Evolutionary conservation across 2,113 vertebrate species (phyloP).

Genomic region (Bubo scandiacus): DNA sequence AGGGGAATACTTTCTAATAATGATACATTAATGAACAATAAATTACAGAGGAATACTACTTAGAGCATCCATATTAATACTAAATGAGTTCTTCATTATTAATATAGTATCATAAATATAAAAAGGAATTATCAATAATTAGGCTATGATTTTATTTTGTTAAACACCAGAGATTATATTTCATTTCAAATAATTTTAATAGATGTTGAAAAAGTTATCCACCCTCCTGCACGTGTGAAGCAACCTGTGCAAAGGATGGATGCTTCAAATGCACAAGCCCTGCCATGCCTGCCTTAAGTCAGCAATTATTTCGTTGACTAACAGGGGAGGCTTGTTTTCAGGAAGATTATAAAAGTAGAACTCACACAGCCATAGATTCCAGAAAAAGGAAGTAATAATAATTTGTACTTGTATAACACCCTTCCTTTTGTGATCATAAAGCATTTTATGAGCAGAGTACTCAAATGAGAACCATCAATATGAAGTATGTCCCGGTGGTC

Average conservation of each 20-base stretch:
- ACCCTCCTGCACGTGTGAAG: neutral
- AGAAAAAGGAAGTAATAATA: neutral
- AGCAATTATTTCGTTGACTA: neutral
- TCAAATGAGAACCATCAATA: neutral
- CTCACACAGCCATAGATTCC: neutral
- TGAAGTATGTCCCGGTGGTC: neutral
- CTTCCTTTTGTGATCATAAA: neutral
- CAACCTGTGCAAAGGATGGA: neutral
- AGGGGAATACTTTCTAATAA: conserved; percentile 49
- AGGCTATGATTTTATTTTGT: conserved; percentile 58
- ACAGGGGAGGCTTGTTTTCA: neutral
- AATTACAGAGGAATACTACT: conserved; percentile 57
- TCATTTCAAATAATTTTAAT: conserved; percentile 19
- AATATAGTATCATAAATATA: conserved; percentile 47
- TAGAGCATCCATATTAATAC: conserved; percentile 50
- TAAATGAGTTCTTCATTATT: conserved; percentile 67
- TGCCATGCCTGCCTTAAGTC: neutral
- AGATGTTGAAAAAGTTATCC: neutral
- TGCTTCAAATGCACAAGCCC: neutral
- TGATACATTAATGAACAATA: conserved; percentile 67
- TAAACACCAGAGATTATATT: conserved; percentile 9
- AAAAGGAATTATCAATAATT: conserved; percentile 54
- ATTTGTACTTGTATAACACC: neutral
- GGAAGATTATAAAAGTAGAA: neutral
- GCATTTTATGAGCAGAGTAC: neutral